These are phyloP conservation scores for Rosalia funebris DNA, from an alignment of 2,888 invertebrate species.

Conservation along the genomic window DNA sequence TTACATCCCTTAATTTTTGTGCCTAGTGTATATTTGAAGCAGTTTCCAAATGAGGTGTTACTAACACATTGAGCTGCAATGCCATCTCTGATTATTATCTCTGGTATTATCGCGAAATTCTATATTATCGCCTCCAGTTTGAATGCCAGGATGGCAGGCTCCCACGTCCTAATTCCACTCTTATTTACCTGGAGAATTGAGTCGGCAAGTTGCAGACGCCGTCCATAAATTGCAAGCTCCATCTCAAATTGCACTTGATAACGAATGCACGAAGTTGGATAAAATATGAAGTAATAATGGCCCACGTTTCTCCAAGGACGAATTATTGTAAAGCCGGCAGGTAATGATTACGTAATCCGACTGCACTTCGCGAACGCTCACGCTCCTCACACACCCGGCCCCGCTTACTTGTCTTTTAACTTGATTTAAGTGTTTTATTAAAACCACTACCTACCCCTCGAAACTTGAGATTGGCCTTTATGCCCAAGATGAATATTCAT, in stretches of 20 bases:
- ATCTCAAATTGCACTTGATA: slow-evolving; percentile 17
- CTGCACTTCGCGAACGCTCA: slow-evolving; percentile 42
- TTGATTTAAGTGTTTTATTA: slow-evolving; percentile 62
- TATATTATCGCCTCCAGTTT: no score
- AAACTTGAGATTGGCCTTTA: slow-evolving; percentile 55
- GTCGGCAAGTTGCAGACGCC: neutral
- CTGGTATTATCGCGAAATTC: no score
- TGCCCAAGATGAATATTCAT: slow-evolving; percentile 59
- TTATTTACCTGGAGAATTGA: no score
- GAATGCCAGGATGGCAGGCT: no score
- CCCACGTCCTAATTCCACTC: no score
- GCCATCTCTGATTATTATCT: no score
- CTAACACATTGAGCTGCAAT: no score
- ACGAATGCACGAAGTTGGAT: slow-evolving; percentile 24
- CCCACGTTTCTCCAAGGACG: slow-evolving; percentile 27
- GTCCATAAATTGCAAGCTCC: neutral
- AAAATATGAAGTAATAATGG: slow-evolving; percentile 33
- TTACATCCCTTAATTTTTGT: no score
- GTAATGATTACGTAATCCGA: slow-evolving; percentile 45
- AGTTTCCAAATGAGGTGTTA: no score
- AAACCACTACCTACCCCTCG: slow-evolving; percentile 55
- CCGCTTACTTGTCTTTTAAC: slow-evolving; percentile 56
- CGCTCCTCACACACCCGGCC: slow-evolving; percentile 47
- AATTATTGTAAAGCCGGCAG: slow-evolving; percentile 40
- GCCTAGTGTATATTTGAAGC: no score